Conservation (phyloP, 2,113 vertebrate species). For the Caranx ignobilis region DNA sequence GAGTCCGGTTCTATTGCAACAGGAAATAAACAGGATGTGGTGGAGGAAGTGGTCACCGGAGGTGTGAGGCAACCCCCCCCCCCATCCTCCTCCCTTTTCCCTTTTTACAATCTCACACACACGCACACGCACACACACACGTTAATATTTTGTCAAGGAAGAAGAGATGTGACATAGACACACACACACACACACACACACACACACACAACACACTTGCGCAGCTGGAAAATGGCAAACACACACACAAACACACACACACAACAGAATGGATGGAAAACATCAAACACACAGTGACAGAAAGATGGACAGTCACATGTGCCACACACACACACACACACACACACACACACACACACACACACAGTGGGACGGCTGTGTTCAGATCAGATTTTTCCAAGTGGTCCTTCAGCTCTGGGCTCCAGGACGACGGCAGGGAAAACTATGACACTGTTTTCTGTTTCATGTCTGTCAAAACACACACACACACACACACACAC, state of each 20-base stretch:
- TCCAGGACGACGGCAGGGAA: constrained; percentile 53
- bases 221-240: too few species aligned
- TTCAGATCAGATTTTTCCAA: constrained; percentile 57
- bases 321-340: constrained; percentile 30
- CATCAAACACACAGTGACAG: constrained; percentile 31
- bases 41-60: constrained; percentile 60
- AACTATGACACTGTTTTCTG: constrained; percentile 63
- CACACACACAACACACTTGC: too few species aligned
- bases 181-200: constrained; percentile 15
- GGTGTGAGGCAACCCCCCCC: constrained; percentile 24
- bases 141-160: neutral
- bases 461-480: constrained; percentile 60
- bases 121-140: neutral
- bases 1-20: constrained; percentile 37
- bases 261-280: constrained; percentile 46
- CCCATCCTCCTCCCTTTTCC: too few species aligned
- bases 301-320: constrained; percentile 44
- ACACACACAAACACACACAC: constrained; percentile 12
- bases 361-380: constrained; percentile 9
- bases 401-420: constrained; percentile 32
- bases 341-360: constrained; percentile 15
- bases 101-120: constrained; percentile 20
- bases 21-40: constrained; percentile 67
- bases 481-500: constrained; percentile 30
- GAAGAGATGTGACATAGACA: neutral